Base-by-base conservation (phyloP, 2,113 vertebrate genomes). In the Sciurus niger region DNA sequence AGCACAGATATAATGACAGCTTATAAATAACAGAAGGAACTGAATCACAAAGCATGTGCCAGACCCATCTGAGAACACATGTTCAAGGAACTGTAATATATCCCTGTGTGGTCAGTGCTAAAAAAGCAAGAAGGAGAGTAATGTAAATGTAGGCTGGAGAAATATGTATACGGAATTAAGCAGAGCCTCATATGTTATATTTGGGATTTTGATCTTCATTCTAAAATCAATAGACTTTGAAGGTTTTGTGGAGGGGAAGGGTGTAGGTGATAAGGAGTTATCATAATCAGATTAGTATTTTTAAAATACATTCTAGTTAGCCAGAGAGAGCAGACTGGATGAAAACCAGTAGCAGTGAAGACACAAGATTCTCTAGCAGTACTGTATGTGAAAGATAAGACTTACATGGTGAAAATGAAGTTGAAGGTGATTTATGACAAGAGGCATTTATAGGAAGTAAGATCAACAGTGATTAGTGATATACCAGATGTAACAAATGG, bases 401-500 rank as follows among this genome's bases (percentile, higher is more conserved):
- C 32, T 84, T 37, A n/a, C 3, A 13, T 70, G 68, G 28, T 55
- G 63, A 82, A n/a, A 84, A 30, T 0, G 22, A 40, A 95, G 13
- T 74, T 60, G 37, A 7, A 80, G 25, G 28, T 51, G 24, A 77
- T 18, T 88, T 34, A 80, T 83, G 22, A 74, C 24, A 85, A 65
- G n/a, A 95, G n/a, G 51, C 14, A 72, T 55, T 76, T 78, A 32
- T 7, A 91, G 32, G n/a, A 95, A 91, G 20, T 55, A 89, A 89
- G 55, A 51, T 32, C 37, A 73, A 40, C 2, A 86, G 55, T 9
- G 18, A 89, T 83, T 73, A 67, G 10, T 79, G 78, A 93, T 65
- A 30, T 14, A 78, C 8, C 46, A 30, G 53, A 46, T 72, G 24
- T 48, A 48, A 46, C 30, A 79, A 34, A 68, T 9, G 43, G 22